Percentiles rank a stretch among this genome's conserved stretches.
phyloP scores from a whole-genome alignment of 1,140 invertebrate species.

The Diuraphis noxia region DNA sequence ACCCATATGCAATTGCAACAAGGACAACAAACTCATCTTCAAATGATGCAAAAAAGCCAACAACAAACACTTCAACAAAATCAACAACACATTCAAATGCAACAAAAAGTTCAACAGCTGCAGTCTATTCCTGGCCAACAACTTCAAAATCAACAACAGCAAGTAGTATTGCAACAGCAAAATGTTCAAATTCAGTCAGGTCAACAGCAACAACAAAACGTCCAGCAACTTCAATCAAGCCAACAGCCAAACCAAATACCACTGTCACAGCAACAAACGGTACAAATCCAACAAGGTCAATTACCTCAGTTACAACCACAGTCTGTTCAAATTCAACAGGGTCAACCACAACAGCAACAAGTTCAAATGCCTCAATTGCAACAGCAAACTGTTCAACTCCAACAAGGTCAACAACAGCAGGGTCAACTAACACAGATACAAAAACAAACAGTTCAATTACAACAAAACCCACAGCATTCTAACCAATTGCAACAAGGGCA shows the following conservation, averaged over 20 bases:
- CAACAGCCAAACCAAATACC: constrained; percentile 61
- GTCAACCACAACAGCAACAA: constrained; percentile 60
- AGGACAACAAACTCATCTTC: constrained; percentile 45
- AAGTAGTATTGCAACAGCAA: constrained; percentile 62
- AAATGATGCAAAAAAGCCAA: constrained; percentile 56
- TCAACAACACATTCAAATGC: constrained; percentile 43
- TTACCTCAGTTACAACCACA: constrained; percentile 60
- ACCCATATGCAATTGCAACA: constrained; percentile 55
- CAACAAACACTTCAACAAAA: constrained; percentile 54
- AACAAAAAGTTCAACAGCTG: constrained; percentile 55
- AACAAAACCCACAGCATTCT: constrained; percentile 55
- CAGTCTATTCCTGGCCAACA: constrained; percentile 55
- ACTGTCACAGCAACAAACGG: constrained; percentile 59
- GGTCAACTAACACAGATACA: constrained; percentile 61
- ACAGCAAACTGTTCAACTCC: constrained; percentile 62
- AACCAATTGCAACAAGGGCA: constrained; percentile 56
- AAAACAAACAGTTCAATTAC: constrained; percentile 63
- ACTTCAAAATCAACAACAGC: constrained; percentile 59
- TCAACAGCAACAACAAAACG: constrained; percentile 63
- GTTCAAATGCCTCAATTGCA: constrained; percentile 62
- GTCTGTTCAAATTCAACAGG: constrained; percentile 62
- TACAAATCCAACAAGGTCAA: constrained; percentile 62
- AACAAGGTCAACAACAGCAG: constrained; percentile 61
- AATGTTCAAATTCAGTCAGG: constrained; percentile 61
- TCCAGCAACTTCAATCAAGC: constrained; percentile 57